Evolutionary conservation across 64 coral and sea anemone species (phyloP).

Genomic region (Astreopora myriophthalma): DNA sequence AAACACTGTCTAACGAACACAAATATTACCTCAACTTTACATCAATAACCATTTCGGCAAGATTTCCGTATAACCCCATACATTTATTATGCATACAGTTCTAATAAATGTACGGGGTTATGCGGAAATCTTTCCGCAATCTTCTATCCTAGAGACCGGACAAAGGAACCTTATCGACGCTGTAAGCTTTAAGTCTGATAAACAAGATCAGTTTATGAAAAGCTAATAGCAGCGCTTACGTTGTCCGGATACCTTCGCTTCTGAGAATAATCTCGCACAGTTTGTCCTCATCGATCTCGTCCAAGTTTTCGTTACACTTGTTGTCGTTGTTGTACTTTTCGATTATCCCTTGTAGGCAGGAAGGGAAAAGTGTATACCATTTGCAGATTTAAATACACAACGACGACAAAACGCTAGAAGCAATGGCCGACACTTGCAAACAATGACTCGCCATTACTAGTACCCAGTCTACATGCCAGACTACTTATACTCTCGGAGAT

Average conservation of each 20-base stretch:
- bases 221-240: neutral
- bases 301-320: neutral
- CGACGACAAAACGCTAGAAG: too few relatives aligned
- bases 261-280: constrained; percentile 40
- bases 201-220: neutral
- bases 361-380: constrained; percentile 19
- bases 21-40: neutral
- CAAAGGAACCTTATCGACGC: neutral
- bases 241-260: neutral
- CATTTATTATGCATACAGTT: too few relatives aligned
- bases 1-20: neutral
- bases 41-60: neutral
- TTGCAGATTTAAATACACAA: neutral
- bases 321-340: constrained; percentile 40
- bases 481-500: too few relatives aligned
- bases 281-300: constrained; percentile 49
- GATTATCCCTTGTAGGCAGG: constrained; percentile 17
- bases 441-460: too few relatives aligned
- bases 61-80: too few relatives aligned
- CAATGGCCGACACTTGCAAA: too few relatives aligned
- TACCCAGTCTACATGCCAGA: too few relatives aligned
- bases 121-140: neutral
- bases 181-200: neutral
- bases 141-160: neutral
- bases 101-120: too few relatives aligned